A percentile compares a stretch with the other conserved stretches of the same genome.
Evolutionary conservation across 1,140 invertebrate genomes (phyloP).

Genomic region (Drosophila kikkawai): DNA sequence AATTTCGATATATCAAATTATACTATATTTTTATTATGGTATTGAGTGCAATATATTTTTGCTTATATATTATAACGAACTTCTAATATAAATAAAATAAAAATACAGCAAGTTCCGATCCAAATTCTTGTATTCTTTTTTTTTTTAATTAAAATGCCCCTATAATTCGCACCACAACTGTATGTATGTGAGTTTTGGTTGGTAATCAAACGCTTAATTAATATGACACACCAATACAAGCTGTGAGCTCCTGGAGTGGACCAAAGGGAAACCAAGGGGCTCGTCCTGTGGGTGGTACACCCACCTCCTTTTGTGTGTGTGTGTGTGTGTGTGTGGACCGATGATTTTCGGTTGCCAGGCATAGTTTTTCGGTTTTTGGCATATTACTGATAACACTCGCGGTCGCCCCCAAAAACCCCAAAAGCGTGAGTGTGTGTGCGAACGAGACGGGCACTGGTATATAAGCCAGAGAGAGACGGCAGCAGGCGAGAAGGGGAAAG

Average conservation of each 20-base stretch:
- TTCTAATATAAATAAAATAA: too few relatives aligned
- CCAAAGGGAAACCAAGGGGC: not conserved
- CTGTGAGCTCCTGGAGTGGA: conserved; percentile 1
- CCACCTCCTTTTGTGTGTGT: not conserved
- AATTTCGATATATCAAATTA: too few relatives aligned
- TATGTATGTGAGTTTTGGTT: conserved; percentile 32
- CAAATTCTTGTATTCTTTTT: too few relatives aligned
- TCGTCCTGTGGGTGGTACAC: conserved; percentile 11
- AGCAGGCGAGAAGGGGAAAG: not conserved
- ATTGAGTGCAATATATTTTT: too few relatives aligned
- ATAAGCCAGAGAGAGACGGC: conserved; percentile 1
- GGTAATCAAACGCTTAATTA: conserved; percentile 81
- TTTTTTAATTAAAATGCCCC: not conserved
- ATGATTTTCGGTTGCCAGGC: conserved; percentile 64
- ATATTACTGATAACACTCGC: conserved; percentile 70
- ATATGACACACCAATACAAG: conserved; percentile 72
- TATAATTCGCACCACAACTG: not conserved
- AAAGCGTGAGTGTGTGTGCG: conserved; percentile 11
- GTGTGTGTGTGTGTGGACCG: conserved; percentile 18
- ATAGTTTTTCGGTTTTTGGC: conserved; percentile 70
- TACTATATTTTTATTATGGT: too few relatives aligned
- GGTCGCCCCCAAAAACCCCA: conserved; percentile 22
- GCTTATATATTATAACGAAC: too few relatives aligned
- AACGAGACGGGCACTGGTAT: conserved; percentile 22
- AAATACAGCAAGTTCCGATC: too few relatives aligned